A percentile compares a stretch with the other conserved stretches of the same genome.
phyloP scores from a whole-genome alignment of 2,888 invertebrate genomes.

The Fragum fragum region DNA sequence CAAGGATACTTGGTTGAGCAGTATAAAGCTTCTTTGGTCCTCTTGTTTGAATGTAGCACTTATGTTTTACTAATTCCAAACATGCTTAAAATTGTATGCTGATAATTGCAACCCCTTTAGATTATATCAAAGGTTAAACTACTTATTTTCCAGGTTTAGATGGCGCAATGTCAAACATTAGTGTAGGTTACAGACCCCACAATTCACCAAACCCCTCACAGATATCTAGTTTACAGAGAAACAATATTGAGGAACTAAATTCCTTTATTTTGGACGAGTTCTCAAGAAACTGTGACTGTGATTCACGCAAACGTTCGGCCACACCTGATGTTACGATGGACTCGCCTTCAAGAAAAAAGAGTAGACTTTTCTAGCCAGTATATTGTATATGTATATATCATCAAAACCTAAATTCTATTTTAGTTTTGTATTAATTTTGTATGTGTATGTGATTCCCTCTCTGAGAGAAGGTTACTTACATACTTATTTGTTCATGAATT shows the following conservation, averaged over 20 bases:
- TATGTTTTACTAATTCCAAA: too few species aligned
- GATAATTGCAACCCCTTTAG: too few species aligned
- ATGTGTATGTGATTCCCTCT: too few species aligned
- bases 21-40: too few species aligned
- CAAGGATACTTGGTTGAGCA: too few species aligned
- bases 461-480: too few species aligned
- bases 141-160: conserved; percentile 81
- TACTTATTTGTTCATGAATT: too few species aligned
- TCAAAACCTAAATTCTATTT: background rate
- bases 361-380: conserved; percentile 86
- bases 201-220: conserved; percentile 67
- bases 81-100: too few species aligned
- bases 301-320: conserved; percentile 86
- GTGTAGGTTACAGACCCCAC: conserved; percentile 83
- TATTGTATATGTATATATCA: background rate
- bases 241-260: conserved; percentile 89
- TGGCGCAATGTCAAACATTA: conserved; percentile 86
- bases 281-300: conserved; percentile 90
- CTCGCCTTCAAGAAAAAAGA: conserved; percentile 92
- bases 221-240: conserved; percentile 68
- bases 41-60: too few species aligned
- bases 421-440: too few species aligned
- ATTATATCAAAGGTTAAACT: background rate
- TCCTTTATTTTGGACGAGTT: conserved; percentile 91
- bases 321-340: conserved; percentile 91